Evolutionary conservation across 2,888 invertebrate genomes (phyloP).

Genomic region (Rhingia campestris): DNA sequence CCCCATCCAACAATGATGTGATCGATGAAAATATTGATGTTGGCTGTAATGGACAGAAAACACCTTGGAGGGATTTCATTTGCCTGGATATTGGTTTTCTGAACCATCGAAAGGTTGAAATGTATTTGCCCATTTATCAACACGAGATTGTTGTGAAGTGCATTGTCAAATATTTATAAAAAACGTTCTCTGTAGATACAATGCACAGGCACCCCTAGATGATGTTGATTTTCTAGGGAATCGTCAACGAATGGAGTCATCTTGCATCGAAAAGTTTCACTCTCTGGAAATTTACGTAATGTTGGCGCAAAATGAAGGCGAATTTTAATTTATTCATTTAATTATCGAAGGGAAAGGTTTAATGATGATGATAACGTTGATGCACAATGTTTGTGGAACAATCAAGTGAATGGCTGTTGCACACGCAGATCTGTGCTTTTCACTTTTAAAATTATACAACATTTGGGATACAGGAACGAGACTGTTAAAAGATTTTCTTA

Average conservation of each 20-base stretch:
- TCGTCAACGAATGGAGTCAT: neutral
- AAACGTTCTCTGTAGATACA: too few relatives aligned
- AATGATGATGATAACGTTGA: neutral
- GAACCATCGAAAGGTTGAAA: neutral
- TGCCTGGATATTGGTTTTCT: neutral
- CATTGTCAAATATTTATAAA: neutral
- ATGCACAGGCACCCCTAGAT: neutral
- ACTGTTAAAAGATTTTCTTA: too few relatives aligned
- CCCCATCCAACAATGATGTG: neutral
- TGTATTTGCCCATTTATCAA: neutral
- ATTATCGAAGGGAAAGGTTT: neutral
- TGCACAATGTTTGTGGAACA: neutral
- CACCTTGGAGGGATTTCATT: neutral
- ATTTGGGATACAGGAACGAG: neutral
- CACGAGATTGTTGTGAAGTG: too few relatives aligned
- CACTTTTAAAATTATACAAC: neutral
- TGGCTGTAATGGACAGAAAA: neutral
- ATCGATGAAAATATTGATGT: slow-evolving; percentile 1
- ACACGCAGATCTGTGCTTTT: neutral
- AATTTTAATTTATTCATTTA: neutral
- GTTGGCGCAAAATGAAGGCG: neutral
- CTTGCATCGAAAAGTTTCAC: neutral
- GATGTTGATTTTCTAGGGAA: slow-evolving; percentile 1
- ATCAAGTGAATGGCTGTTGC: neutral
- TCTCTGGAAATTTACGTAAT: neutral